These are phyloP conservation scores for Stichodactyla helianthus DNA, from an alignment of 64 coral and sea anemone genomes.

Conservation along the genomic window DNA sequence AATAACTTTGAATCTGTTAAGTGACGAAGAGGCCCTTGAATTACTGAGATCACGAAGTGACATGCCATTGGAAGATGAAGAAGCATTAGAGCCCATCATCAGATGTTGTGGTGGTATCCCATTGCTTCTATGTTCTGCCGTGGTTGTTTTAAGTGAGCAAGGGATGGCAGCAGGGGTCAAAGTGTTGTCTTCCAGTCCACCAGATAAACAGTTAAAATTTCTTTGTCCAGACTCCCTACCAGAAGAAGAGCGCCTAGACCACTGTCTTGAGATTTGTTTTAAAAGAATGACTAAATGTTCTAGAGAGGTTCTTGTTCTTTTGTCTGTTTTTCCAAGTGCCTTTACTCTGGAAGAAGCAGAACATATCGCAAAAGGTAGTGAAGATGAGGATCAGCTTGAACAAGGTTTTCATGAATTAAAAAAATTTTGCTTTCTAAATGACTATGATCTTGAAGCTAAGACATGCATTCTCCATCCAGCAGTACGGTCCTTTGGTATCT, in stretches of 20 bases:
- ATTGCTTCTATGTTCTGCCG: constrained; percentile 9
- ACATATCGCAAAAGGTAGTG: neutral
- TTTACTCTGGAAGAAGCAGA: neutral
- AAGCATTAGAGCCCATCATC: neutral
- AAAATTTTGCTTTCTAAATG: neutral
- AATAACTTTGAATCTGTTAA: constrained; percentile 3
- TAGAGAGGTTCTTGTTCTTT: neutral
- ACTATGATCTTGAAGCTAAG: neutral
- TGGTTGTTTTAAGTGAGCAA: neutral
- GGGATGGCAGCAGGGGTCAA: neutral
- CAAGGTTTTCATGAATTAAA: neutral
- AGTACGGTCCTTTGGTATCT: neutral
- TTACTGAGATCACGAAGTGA: constrained; percentile 17
- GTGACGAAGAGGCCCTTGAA: neutral
- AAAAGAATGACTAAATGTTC: neutral
- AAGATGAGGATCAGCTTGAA: neutral
- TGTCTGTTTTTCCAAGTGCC: neutral
- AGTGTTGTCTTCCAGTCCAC: neutral
- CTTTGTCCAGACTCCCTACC: neutral
- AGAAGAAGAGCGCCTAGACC: neutral
- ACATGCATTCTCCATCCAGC: neutral
- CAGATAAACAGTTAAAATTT: neutral
- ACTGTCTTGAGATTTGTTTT: constrained; percentile 5
- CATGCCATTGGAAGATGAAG: neutral
- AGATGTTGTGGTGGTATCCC: constrained; percentile 26